These are phyloP conservation scores for Watsonalla cultraria DNA, from an alignment of 2,888 invertebrate species.

Conservation along the genomic window DNA sequence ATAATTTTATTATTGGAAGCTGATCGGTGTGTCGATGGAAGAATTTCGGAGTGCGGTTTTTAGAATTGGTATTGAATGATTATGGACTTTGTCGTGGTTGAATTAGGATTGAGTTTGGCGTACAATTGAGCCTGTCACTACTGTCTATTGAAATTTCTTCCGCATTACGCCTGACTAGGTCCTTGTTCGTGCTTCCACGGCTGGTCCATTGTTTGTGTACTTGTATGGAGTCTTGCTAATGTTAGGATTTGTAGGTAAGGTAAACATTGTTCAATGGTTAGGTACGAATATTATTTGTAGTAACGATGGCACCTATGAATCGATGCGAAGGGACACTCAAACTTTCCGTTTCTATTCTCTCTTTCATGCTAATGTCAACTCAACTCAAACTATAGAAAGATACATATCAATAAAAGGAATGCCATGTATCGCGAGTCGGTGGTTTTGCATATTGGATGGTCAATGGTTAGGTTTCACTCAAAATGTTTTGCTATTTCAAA, in stretches of 20 bases:
- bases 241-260: conserved; percentile 68
- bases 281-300: conserved; percentile 53
- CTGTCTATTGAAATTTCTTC: conserved; percentile 30
- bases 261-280: conserved; percentile 65
- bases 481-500: conserved; percentile 73
- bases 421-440: conserved; percentile 60
- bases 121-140: conserved; percentile 27
- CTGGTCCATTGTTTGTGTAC: conserved; percentile 37
- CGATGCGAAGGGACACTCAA: conserved; percentile 70
- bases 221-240: conserved; percentile 59
- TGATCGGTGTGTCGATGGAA: conserved; percentile 65
- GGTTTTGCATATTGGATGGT: conserved; percentile 41
- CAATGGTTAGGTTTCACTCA: conserved; percentile 58
- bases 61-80: conserved; percentile 45
- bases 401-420: conserved; percentile 72
- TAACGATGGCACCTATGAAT: conserved; percentile 66
- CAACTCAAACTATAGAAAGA: conserved; percentile 64
- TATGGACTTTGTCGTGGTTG: conserved; percentile 37
- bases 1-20: conserved; percentile 66
- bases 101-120: conserved; percentile 31
- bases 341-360: conserved; percentile 44
- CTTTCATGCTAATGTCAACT: conserved; percentile 48
- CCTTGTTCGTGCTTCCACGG: conserved; percentile 22
- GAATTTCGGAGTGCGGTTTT: conserved; percentile 62
- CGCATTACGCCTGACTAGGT: conserved; percentile 34